Base-by-base conservation (phyloP, 2,888 invertebrate genomes). In the Pyralis farinalis region DNA sequence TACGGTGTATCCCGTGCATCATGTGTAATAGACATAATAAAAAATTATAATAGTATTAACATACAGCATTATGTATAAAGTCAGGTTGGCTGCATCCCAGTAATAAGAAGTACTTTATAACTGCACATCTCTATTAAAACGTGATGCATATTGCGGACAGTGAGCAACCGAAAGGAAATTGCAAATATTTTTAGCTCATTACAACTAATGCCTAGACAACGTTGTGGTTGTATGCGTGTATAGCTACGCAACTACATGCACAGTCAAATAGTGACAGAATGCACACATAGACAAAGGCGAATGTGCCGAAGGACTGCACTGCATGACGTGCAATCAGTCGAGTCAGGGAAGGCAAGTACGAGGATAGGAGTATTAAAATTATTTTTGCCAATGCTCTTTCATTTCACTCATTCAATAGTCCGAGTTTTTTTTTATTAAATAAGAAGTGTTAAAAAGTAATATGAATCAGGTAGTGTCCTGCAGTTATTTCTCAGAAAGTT, bases 131-230 rank as follows among this genome's bases (percentile, higher is more conserved):
- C 7, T 22, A 28, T 30, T 12, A 36, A n/a, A 16, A 16, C 16
- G 20, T 43, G 27, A 33, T 39, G 27, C 12, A 33, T 28, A 25
- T 16, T 16, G 27, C 33, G 33, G 12, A 33, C 31, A 28, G 35
- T 42, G 40, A 44, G 58, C 56, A 48, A 55, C 55, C 48, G 61
- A 73, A 69, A 71, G 75, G 69, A 75, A 76, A 76, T 71, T 67
- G 66, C 65, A 58, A 64, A 76, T 68, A 72, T 71, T 71, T 72
- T 73, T 64, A 77, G 62, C 62, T 62, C 53, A 62, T 65, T 63
- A 62, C 55, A 16, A 37, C 20, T 46, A 63, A 60, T 55, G 59
- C 59, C 63, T 66, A 72, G 57, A 53, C 52, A 41, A 35, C 12
- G 34, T 21, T 46, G 42, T 46, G 44, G 22, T 45, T 59, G 64